phyloP scores from a whole-genome alignment of 2,113 vertebrate species.

The Cavia aperea region DNA sequence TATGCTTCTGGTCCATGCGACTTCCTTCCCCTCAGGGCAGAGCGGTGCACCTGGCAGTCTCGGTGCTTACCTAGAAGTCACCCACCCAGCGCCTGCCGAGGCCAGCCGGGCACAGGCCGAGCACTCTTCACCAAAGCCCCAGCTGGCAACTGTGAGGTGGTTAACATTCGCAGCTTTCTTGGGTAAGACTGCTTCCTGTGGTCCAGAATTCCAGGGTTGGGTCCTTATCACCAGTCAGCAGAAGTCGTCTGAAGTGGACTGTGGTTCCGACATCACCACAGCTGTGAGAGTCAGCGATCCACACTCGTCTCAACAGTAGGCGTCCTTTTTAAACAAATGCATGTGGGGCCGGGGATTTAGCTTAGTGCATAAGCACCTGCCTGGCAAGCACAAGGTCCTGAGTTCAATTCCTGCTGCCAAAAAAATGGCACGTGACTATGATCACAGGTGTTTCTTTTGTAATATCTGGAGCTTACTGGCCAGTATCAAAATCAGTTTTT shows the following conservation, averaged over 20 bases:
- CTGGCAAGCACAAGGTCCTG: too few species aligned
- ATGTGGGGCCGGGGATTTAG: too few species aligned
- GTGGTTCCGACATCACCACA: not conserved
- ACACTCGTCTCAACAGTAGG: not conserved
- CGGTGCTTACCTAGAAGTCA: slow-evolving; percentile 3
- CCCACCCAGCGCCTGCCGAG: not conserved
- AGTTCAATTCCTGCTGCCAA: too few species aligned
- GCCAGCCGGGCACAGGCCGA: not conserved
- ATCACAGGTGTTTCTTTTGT: not conserved
- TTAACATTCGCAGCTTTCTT: not conserved
- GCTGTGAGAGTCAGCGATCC: not conserved
- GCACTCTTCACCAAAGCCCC: slow-evolving; percentile 4
- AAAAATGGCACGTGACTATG: not conserved
- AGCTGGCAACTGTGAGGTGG: not conserved
- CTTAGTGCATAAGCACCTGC: too few species aligned
- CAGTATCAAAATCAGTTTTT: slow-evolving; percentile 1
- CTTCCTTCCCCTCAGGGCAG: slow-evolving; percentile 22
- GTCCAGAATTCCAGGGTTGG: not conserved
- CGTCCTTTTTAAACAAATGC: not conserved
- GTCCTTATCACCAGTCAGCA: not conserved
- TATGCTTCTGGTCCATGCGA: slow-evolving; percentile 52
- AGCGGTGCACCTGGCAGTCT: not conserved
- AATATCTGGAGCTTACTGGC: slow-evolving; percentile 11
- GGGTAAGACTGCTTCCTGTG: not conserved
- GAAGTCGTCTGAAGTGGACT: not conserved